phyloP scores from a whole-genome alignment of 2,888 invertebrate genomes.

The Podabrus alpinus region DNA sequence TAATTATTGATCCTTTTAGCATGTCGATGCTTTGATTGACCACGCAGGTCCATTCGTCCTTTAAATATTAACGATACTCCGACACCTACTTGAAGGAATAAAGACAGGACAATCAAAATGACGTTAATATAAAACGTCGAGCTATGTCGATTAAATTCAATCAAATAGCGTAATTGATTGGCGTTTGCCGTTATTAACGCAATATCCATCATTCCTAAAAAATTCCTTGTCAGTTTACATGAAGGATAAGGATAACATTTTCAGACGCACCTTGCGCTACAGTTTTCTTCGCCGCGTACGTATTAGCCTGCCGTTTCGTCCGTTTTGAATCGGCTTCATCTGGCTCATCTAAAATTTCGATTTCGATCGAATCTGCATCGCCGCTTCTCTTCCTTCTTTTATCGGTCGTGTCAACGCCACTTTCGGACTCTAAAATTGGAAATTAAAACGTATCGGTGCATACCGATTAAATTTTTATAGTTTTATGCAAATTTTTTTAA shows the following conservation, averaged over 20 bases:
- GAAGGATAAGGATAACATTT: neutral
- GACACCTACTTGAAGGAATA: slow-evolving; percentile 66
- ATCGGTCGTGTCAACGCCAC: slow-evolving; percentile 11
- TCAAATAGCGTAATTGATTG: slow-evolving; percentile 68
- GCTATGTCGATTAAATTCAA: slow-evolving; percentile 63
- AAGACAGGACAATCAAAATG: slow-evolving; percentile 62
- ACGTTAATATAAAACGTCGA: slow-evolving; percentile 64
- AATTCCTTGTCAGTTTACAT: neutral
- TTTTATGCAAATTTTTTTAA: slow-evolving; percentile 2
- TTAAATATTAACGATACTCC: slow-evolving; percentile 65
- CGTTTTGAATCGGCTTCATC: slow-evolving; percentile 13
- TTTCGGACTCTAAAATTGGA: slow-evolving; percentile 27
- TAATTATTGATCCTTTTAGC: slow-evolving; percentile 65
- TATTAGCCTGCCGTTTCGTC: slow-evolving; percentile 42
- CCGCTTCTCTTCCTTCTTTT: slow-evolving; percentile 22
- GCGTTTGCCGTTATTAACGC: slow-evolving; percentile 73
- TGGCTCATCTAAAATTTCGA: slow-evolving; percentile 17
- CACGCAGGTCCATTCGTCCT: slow-evolving; percentile 61
- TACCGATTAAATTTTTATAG: neutral
- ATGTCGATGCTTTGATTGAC: slow-evolving; percentile 55
- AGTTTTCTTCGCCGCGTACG: slow-evolving; percentile 63
- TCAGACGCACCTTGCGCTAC: slow-evolving; percentile 57
- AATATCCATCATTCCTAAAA: slow-evolving; percentile 70
- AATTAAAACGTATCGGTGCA: neutral
- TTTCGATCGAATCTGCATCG: slow-evolving; percentile 2